Conservation (phyloP, 2,888 invertebrate species). For the Andrena marginata region DNA sequence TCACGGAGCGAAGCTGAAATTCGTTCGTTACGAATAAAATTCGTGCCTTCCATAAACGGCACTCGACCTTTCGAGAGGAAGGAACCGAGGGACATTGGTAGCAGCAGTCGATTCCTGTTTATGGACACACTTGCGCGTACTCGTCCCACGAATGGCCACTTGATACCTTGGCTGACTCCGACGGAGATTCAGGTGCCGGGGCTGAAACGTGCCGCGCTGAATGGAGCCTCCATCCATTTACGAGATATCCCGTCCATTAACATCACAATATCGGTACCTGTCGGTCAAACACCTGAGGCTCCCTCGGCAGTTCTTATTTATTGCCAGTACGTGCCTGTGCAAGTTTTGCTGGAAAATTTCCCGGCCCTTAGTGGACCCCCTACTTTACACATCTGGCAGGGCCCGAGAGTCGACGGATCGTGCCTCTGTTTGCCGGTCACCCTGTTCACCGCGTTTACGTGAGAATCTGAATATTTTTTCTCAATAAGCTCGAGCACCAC, state of each 20-base stretch:
- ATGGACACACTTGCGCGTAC: constrained; percentile 40
- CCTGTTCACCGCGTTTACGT: not conserved
- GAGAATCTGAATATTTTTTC: constrained; percentile 49
- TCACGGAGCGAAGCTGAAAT: too few species aligned
- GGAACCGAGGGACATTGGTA: not conserved
- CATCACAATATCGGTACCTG: constrained; percentile 82
- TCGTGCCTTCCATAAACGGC: not conserved
- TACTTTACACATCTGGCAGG: not conserved
- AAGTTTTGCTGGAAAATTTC: constrained; percentile 50
- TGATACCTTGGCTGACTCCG: constrained; percentile 23
- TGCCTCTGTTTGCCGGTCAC: not conserved
- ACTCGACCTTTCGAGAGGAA: constrained; percentile 11
- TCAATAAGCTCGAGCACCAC: constrained; percentile 44
- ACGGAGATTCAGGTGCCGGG: constrained; percentile 61
- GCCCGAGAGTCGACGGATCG: not conserved
- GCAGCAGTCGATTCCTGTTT: constrained; percentile 30
- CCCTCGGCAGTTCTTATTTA: constrained; percentile 64
- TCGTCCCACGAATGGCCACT: constrained; percentile 40
- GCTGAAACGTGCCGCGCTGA: constrained; percentile 81
- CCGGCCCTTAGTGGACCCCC: not conserved
- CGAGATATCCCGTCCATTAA: constrained; percentile 79
- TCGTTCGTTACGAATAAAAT: too few species aligned
- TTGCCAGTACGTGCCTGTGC: constrained; percentile 73
- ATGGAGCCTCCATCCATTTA: constrained; percentile 79
- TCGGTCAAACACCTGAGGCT: constrained; percentile 65